phyloP scores from a whole-genome alignment of 2,888 invertebrate species.

The Hydroisotoma schaefferi region DNA sequence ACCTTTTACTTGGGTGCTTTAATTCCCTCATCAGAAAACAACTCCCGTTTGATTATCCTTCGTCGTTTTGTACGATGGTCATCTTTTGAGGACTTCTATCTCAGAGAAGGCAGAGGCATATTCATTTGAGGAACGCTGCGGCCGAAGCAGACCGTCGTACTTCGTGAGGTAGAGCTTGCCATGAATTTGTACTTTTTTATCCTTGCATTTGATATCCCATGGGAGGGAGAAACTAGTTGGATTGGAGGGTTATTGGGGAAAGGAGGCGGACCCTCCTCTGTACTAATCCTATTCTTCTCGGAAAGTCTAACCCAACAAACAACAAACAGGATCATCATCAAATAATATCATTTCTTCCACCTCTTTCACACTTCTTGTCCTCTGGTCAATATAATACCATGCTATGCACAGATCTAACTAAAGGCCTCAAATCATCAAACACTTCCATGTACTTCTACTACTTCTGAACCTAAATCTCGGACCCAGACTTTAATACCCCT shows the following conservation, averaged over 20 bases:
- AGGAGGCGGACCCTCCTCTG: conserved; percentile 47
- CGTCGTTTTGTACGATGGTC: not conserved
- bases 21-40: no score
- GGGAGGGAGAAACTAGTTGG: conserved; percentile 41
- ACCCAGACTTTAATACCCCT: not conserved
- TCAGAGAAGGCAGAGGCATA: no score
- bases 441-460: no score
- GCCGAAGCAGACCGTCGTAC: not conserved
- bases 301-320: conserved; percentile 12
- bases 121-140: no score
- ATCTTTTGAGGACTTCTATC: not conserved
- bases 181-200: not conserved
- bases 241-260: conserved; percentile 46
- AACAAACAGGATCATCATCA: conserved; percentile 20
- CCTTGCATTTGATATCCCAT: conserved; percentile 36
- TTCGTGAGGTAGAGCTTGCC: not conserved
- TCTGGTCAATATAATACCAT: conserved; percentile 10
- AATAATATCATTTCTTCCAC: conserved; percentile 15
- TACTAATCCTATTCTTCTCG: conserved; percentile 44
- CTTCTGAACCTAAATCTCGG: not conserved
- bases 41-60: no score
- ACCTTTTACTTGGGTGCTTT: no score
- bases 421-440: not conserved
- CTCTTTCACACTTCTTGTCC: conserved; percentile 6
- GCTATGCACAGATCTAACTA: no score